Percentiles rank a stretch among this genome's conserved stretches.
Evolutionary conservation across 2,113 vertebrate species (phyloP).

Genomic region (Pipra filicauda): DNA sequence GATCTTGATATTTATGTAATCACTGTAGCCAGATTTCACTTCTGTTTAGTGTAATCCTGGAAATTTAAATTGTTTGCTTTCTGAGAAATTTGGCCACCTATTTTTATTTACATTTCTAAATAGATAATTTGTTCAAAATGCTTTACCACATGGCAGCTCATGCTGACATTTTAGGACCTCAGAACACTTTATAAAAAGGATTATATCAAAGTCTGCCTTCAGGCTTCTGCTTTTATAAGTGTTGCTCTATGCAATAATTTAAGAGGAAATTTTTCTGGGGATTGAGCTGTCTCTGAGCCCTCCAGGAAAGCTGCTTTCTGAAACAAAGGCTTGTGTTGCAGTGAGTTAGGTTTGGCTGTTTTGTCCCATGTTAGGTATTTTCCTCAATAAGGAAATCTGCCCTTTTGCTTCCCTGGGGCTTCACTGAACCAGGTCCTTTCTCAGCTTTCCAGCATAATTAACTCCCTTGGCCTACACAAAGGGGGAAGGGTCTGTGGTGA

Average conservation of each 20-base stretch:
- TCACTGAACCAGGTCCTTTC: background rate
- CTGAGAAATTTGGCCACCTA: background rate
- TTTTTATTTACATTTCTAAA: conserved; percentile 2
- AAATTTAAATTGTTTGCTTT: background rate
- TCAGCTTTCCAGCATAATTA: background rate
- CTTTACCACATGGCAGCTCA: background rate
- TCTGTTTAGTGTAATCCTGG: background rate
- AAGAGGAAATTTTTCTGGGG: conserved; percentile 26
- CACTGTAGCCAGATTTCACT: background rate
- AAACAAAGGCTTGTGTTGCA: background rate
- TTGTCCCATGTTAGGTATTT: background rate
- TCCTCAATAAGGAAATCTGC: background rate
- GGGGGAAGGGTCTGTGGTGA: background rate
- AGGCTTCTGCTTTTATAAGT: background rate
- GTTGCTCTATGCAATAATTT: conserved; percentile 10
- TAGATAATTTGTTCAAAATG: background rate
- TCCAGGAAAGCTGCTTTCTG: conserved; percentile 22
- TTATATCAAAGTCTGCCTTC: conserved; percentile 35
- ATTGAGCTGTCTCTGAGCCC: conserved; percentile 3
- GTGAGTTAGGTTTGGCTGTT: background rate
- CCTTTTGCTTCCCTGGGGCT: background rate
- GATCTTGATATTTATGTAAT: background rate
- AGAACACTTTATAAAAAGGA: background rate
- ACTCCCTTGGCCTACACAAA: background rate
- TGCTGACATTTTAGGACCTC: background rate